Percentiles rank a stretch among this genome's conserved stretches.
phyloP scores from a whole-genome alignment of 2,888 invertebrate genomes.

The Cordilura impudica region DNA sequence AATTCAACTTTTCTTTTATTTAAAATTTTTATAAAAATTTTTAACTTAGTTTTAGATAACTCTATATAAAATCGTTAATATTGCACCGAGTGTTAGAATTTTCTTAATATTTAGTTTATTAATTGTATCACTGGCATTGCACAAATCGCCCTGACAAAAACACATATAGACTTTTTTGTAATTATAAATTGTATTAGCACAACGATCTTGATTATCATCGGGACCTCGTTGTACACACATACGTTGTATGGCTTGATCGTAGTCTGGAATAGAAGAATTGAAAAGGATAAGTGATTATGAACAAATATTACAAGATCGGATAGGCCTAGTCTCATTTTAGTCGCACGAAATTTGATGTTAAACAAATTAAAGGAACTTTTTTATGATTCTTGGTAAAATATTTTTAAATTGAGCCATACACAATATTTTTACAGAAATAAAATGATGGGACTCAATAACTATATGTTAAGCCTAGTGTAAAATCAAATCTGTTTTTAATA shows the following conservation, averaged over 20 bases:
- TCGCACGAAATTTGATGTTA: too few species aligned
- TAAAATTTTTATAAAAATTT: neutral
- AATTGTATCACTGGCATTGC: conserved; percentile 79
- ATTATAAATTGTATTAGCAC: conserved; percentile 90
- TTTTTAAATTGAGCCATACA: too few species aligned
- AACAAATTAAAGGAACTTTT: too few species aligned
- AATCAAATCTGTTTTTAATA: too few species aligned
- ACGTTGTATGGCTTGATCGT: conserved; percentile 91
- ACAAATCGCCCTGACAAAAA: conserved; percentile 93
- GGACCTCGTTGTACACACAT: conserved; percentile 92
- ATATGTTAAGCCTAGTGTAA: too few species aligned
- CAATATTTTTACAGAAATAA: too few species aligned
- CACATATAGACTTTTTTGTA: conserved; percentile 92
- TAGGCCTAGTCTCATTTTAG: too few species aligned
- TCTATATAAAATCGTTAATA: conserved; percentile 24
- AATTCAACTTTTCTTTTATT: neutral
- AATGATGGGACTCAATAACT: too few species aligned
- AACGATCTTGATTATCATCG: conserved; percentile 92
- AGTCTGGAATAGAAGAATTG: conserved; percentile 80
- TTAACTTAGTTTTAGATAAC: conserved; percentile 21
- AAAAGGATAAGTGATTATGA: neutral
- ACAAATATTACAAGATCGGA: too few species aligned
- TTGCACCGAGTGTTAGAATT: conserved; percentile 35
- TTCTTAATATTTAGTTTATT: conserved; percentile 30
- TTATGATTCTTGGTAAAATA: too few species aligned